Evolutionary conservation across 2,113 vertebrate genomes (phyloP).

Genomic region (Sylvilagus bachmani): DNA sequence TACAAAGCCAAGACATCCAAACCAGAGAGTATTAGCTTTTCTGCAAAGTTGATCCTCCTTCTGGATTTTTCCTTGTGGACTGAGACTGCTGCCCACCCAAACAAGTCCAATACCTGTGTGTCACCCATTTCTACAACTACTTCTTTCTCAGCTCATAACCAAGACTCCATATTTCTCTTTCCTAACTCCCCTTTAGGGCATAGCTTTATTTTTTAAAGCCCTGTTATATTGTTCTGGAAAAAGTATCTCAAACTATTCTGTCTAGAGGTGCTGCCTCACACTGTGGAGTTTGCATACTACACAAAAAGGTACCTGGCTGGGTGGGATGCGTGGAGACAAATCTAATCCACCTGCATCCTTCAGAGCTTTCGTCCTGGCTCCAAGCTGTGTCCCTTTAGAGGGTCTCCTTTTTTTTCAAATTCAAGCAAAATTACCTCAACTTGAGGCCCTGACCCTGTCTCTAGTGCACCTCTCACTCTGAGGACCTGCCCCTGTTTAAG

Average conservation of each 20-base stretch:
- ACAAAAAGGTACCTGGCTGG: background rate
- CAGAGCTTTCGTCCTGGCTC: background rate
- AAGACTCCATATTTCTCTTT: background rate
- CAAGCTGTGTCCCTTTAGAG: background rate
- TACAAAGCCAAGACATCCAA: background rate
- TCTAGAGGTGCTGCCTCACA: background rate
- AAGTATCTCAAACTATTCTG: background rate
- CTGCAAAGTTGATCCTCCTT: background rate
- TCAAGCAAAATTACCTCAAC: background rate
- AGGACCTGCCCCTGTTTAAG: background rate
- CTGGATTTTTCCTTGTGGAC: background rate
- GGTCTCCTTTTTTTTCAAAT: background rate
- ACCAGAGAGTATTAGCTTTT: background rate
- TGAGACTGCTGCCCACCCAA: background rate
- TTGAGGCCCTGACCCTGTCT: background rate
- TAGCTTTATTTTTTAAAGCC: conserved; percentile 4
- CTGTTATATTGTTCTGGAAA: background rate
- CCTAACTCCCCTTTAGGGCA: background rate
- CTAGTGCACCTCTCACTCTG: background rate
- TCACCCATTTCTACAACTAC: background rate
- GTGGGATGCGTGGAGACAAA: background rate
- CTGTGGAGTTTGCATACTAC: background rate
- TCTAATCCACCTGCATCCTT: background rate
- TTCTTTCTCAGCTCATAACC: background rate
- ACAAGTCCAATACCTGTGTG: background rate